Base-by-base conservation (phyloP, 2,797 vertebrate genomes). In the Leucoraja ocellata region DNA sequence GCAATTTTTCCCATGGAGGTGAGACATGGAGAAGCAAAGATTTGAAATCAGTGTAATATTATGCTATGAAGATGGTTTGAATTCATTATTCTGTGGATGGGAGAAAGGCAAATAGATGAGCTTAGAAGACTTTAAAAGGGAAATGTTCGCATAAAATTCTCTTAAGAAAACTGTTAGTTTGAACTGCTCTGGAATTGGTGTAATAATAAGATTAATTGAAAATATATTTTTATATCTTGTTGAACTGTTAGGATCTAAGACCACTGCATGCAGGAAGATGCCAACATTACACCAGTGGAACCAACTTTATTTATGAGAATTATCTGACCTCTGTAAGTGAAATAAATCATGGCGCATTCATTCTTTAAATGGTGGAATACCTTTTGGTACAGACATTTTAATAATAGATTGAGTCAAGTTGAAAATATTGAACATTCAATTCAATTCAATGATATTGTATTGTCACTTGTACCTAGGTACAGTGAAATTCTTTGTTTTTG, bases 261-360 rank as follows among this genome's bases (percentile, higher is more conserved):
- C 96, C 97, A 28, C 94, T 97, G 93, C 95, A 93, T 91, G 96
- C 95, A 28, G 95, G 95, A n/a, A 94, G 96, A 91, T 97, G 96
- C 58, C 96, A 97, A 94, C 96, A 96, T 36, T 97, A 97, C 95
- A 96, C 95, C 95, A 96, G 96, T 61, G 96, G 97, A 91, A 93
- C 88, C 92, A 93, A 95, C 93, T 97, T 95, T 94, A 93, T 97
- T 93, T 97, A 96, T 93, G 96, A 97, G 93, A 96, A 96, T 81
- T 96, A 95, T 94, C 96, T 96, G 81, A 94, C 95, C 63, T 94
- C 95, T n/a, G 97, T 97, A 94, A 96, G 95, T 94, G 28, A 23
- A 73, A 23, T 32, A 39, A 39, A 73, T 73, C 39, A 39, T 21
- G 32, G 39, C 4, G 28, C 25, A 28, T 2, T 14, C 58, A 58